These are phyloP conservation scores for Xylocampa areola DNA, from an alignment of 2,888 invertebrate genomes.

Conservation along the genomic window DNA sequence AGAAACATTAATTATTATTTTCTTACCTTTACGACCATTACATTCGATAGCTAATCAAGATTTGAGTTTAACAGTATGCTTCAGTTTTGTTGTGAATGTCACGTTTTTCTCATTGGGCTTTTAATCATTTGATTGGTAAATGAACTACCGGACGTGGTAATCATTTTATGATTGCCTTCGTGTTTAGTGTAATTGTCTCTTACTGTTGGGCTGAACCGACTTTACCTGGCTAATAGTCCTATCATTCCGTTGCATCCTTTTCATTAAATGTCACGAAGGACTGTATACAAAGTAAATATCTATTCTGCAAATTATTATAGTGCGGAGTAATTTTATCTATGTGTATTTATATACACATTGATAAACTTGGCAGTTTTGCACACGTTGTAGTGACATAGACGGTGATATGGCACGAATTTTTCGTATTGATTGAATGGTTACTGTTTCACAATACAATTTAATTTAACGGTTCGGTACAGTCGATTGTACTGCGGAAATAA, in stretches of 20 bases:
- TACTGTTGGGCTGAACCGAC: constrained; percentile 73
- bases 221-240: constrained; percentile 78
- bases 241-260: constrained; percentile 67
- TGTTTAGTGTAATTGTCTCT: constrained; percentile 81
- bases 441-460: constrained; percentile 66
- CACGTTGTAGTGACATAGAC: constrained; percentile 27
- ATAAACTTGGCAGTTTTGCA: constrained; percentile 2
- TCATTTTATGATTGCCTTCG: constrained; percentile 83
- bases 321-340: constrained; percentile 17
- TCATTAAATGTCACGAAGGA: constrained; percentile 60
- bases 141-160: constrained; percentile 84
- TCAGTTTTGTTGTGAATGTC: constrained; percentile 32
- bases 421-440: constrained; percentile 60
- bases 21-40: constrained; percentile 40
- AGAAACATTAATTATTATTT: constrained; percentile 59
- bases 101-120: constrained; percentile 57
- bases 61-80: constrained; percentile 33
- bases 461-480: constrained; percentile 74
- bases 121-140: constrained; percentile 78
- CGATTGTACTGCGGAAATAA: constrained; percentile 69
- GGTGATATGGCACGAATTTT: constrained; percentile 55
- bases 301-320: constrained; percentile 20
- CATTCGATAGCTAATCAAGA: constrained; percentile 26
- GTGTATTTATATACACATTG: constrained; percentile 6
- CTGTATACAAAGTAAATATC: constrained; percentile 24